Base-by-base conservation (phyloP, 2,797 vertebrate genomes). In the Myiothlypis coronata region DNA sequence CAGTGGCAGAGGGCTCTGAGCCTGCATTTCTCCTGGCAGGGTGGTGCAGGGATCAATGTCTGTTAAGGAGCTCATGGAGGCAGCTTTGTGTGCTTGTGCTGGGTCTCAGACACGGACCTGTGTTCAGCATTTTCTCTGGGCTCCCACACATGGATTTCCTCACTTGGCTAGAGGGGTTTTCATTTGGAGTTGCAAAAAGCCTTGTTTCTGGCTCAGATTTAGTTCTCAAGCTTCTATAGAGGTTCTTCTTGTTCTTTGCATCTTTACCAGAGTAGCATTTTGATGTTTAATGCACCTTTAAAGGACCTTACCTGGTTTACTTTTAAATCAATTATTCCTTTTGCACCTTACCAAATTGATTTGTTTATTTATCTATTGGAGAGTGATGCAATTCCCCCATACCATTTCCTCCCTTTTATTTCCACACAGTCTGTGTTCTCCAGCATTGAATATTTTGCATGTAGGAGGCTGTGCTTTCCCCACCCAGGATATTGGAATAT, bases 381-480 rank as follows among this genome's bases (percentile, higher is more conserved):
- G 6, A 5, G 12, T 3, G 2, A 7, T 60, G 21, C 2, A 14
- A n/a, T 67, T 59, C 15, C 41, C 8, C 84, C 41, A 16, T 50
- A 18, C 8, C 14, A 7, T 47, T 87, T 68, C 53, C 17, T 67
- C 18, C 23, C 5, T 14, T 83, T 35, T 50, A 55, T 19, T 44
- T 69, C 37, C 35, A 41, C 44, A 11, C 6, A 21, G 19, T 41
- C 52, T 59, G 16, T 27, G 30, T 4, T 61, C 32, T 75, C 47
- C 34, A 23, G 0, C 28, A 5, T 4, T 15, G 19, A 85, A 8
- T 21, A 12, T 8, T 82, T 68, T 16, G 4, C 2, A 0, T 53
- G 10, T 10, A 24, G 27, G 32, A 8, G 20, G 28, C 32, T 70
- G 27, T 34, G n/a, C 1, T 14, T 32, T 49, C 35, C 34, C 37